phyloP scores from a whole-genome alignment of 1,140 invertebrate species.

The Sitophilus oryzae region DNA sequence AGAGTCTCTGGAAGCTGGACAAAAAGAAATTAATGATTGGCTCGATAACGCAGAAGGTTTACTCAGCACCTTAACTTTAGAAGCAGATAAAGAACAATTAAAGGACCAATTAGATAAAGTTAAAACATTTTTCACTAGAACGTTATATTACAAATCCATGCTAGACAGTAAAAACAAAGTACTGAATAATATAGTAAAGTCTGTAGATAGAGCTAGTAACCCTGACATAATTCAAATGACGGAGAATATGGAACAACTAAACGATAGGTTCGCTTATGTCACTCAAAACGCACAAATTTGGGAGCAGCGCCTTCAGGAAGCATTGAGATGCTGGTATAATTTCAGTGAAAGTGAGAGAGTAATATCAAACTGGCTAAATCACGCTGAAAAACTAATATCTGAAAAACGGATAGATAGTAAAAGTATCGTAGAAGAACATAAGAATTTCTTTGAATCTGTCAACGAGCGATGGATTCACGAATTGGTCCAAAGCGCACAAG shows the following conservation, averaged over 20 bases:
- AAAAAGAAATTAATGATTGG: constrained; percentile 80
- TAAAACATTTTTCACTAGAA: constrained; percentile 81
- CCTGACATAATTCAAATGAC: constrained; percentile 66
- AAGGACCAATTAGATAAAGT: constrained; percentile 73
- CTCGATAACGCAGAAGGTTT: constrained; percentile 74
- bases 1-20: constrained; percentile 80
- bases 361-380: constrained; percentile 79
- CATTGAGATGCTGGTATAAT: constrained; percentile 77
- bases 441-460: constrained; percentile 78
- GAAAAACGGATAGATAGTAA: constrained; percentile 77
- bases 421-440: constrained; percentile 72
- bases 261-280: constrained; percentile 74
- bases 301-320: constrained; percentile 74
- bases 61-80: constrained; percentile 55
- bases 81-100: constrained; percentile 66
- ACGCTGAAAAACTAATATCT: constrained; percentile 73
- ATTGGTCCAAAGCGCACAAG: constrained; percentile 70
- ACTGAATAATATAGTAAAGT: constrained; percentile 78
- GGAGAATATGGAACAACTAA: constrained; percentile 67
- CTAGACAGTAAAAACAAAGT: constrained; percentile 92
- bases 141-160: constrained; percentile 87
- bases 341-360: constrained; percentile 72
- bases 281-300: constrained; percentile 66
- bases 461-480: constrained; percentile 79
- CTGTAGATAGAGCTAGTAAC: constrained; percentile 65